These are phyloP conservation scores for Progne subis DNA, from an alignment of 2,113 vertebrate genomes.

Conservation along the genomic window DNA sequence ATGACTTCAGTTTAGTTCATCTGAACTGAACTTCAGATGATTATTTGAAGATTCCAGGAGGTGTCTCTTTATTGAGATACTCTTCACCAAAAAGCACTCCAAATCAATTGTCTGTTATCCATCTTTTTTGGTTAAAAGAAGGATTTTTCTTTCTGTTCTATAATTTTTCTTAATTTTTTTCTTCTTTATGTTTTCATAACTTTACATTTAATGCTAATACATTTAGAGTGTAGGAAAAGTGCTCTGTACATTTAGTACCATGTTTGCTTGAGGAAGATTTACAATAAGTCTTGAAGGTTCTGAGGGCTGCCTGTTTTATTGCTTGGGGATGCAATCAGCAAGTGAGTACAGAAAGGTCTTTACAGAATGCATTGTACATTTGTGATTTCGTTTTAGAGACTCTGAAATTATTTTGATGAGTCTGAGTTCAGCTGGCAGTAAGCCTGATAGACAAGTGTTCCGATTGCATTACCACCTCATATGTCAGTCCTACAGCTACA, in stretches of 20 bases:
- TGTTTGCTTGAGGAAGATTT: background rate
- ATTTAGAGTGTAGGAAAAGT: background rate
- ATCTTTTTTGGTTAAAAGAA: background rate
- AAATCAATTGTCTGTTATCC: background rate
- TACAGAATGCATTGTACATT: background rate
- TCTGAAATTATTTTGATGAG: background rate
- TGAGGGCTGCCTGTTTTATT: background rate
- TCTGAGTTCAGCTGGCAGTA: background rate
- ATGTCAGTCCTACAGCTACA: background rate
- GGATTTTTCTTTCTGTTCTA: background rate
- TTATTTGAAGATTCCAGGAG: background rate
- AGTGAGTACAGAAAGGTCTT: background rate
- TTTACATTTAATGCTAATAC: background rate
- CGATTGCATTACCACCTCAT: background rate
- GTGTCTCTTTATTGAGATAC: background rate
- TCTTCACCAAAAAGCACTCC: background rate
- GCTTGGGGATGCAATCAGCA: background rate
- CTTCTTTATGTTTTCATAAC: background rate
- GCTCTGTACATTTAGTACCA: accelerated
- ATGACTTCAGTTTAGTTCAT: background rate
- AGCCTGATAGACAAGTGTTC: background rate
- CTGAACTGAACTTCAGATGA: background rate
- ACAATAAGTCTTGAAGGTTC: background rate
- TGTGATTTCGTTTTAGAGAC: background rate
- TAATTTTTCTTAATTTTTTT: background rate